These are phyloP conservation scores for Phaethornis superciliosus DNA, from an alignment of 2,113 vertebrate species.

Conservation along the genomic window DNA sequence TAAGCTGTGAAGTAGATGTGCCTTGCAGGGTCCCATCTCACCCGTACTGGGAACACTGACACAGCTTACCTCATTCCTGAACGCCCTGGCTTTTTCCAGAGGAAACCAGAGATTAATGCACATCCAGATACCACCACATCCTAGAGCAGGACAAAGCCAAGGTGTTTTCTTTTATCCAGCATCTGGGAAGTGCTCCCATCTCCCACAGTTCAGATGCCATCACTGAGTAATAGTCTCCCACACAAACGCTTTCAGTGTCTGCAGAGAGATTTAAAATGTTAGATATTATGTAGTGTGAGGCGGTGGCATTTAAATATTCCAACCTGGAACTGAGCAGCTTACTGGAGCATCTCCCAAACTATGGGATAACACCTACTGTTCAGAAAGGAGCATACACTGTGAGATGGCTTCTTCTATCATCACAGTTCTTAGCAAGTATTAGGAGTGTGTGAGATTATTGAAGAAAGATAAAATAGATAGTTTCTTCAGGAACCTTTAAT, in stretches of 20 bases:
- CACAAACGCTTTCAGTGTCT: not conserved
- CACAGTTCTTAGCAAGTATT: not conserved
- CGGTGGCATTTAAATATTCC: not conserved
- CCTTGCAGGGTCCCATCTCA: not conserved
- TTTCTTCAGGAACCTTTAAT: not conserved
- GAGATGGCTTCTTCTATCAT: not conserved
- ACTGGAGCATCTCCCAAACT: not conserved
- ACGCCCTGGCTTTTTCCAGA: not conserved
- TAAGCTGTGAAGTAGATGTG: not conserved
- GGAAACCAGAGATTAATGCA: not conserved
- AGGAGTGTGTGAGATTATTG: not conserved
- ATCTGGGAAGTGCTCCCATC: not conserved
- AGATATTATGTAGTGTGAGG: not conserved
- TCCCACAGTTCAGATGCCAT: not conserved
- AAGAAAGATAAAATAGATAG: not conserved
- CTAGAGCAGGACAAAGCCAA: not conserved
- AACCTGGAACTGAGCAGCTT: rapidly evolving
- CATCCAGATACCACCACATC: not conserved
- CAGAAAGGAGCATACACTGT: not conserved
- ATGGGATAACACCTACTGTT: not conserved
- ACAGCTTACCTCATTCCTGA: not conserved
- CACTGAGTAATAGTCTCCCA: not conserved
- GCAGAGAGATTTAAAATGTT: not conserved
- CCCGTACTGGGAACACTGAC: not conserved
- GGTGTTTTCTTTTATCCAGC: not conserved